Evolutionary conservation across 2,888 invertebrate species (phyloP), one percentile per base, ranked within the genome.

Genomic region (Harpalus rufipes): DNA sequence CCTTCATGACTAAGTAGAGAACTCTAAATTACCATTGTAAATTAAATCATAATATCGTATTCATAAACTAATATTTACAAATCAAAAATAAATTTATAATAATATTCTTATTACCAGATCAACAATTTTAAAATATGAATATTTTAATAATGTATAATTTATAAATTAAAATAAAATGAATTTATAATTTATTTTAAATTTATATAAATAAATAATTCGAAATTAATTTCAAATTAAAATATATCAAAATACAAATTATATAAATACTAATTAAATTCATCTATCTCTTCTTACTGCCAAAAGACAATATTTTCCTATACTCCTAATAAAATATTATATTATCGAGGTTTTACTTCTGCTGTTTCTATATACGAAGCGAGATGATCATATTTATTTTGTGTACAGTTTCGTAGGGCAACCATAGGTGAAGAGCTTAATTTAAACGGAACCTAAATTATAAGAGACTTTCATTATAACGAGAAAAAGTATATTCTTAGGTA

Each of bases 401-500:
- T 41, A 68, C 12, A 68, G 10, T 74, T 74, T 12, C 25, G 74
- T 72, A 72, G 72, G 72, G 41, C 72, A 72, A 74, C 18, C 16
- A 44, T 74, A 78, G 56, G 16, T 78, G 5, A 78, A n/a, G 78
- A 78, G 78, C 78, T 78, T 78, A 58, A 58, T 74, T 74, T 14
- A 51, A 44, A 74, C 56, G 68, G 74, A 51, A 74, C 74, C 74
- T 74, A 78, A 44, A 59, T 32, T 32, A 18, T 44, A 74, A 74
- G 18, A 51, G 21, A 74, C 18, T 56, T 74, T 74, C 51, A 56
- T 10, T 25, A 78, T 58, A 58, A 78, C 56, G 78, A 58, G 18
- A 14, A 78, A 78, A 32, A 78, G 59, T 78, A 16, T 78, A 78
- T 78, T 78, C 56, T 78, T 78, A 78, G 78, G 21, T 25, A 78